phyloP scores from a whole-genome alignment of 2,888 invertebrate genomes.

The Agriotes lineatus region DNA sequence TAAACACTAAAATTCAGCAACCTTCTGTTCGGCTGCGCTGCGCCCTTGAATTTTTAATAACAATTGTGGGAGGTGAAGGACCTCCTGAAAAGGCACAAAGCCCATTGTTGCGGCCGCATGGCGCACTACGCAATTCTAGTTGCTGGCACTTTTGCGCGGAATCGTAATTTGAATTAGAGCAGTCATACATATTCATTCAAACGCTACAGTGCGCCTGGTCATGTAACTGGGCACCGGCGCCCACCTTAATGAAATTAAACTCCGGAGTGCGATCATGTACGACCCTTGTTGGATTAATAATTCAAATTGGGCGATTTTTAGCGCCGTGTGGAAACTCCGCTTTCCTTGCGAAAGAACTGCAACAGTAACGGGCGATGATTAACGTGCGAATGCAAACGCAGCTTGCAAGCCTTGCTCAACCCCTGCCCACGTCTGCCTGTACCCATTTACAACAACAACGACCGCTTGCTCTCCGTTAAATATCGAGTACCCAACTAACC shows the following conservation, averaged over 20 bases:
- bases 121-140: neutral
- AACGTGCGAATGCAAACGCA: conserved; percentile 10
- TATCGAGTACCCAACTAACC: too few species aligned
- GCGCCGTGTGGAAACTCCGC: neutral
- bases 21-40: too few species aligned
- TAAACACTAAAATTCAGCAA: too few species aligned
- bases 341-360: conserved; percentile 12
- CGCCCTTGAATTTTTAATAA: too few species aligned
- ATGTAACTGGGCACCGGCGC: conserved; percentile 15
- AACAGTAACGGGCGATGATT: conserved; percentile 14
- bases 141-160: neutral
- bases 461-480: neutral
- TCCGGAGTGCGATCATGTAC: conserved; percentile 16
- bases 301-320: conserved; percentile 24
- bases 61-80: neutral
- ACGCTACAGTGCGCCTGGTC: conserved; percentile 12
- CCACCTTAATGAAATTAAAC: conserved; percentile 27
- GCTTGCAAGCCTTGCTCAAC: conserved; percentile 10
- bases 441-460: neutral
- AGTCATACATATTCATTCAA: conserved; percentile 27
- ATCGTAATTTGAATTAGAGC: conserved; percentile 16
- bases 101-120: too few species aligned
- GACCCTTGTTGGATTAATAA: conserved; percentile 26
- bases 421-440: conserved; percentile 9
- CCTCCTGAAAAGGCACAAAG: neutral